A percentile compares a stretch with the other conserved stretches of the same genome.
phyloP scores from a whole-genome alignment of 2,797 vertebrate genomes.

The Poeciliopsis infans region DNA sequence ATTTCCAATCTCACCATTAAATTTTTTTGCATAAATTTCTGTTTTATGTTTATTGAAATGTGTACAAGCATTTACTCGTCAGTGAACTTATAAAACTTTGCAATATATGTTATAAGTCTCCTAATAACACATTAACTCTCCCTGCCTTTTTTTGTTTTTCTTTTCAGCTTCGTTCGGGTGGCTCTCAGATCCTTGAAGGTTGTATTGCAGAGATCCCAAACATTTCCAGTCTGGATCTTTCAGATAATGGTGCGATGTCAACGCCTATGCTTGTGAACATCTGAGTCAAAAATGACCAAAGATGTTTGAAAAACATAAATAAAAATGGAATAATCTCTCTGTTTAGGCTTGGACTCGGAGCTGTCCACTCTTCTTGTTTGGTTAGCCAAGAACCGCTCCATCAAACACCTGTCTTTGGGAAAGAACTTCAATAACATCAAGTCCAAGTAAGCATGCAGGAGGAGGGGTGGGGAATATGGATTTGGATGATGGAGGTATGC shows the following conservation, averaged over 20 bases:
- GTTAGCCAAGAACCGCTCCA: conserved; percentile 97
- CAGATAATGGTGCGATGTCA: conserved; percentile 90
- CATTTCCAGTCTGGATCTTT: conserved; percentile 95
- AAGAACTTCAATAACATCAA: conserved; percentile 99
- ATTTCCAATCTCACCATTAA: neutral
- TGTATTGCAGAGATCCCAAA: conserved; percentile 98
- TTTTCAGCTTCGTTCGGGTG: conserved; percentile 91
- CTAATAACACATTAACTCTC: neutral
- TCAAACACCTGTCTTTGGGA: conserved; percentile 92
- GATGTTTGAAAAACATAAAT: neutral
- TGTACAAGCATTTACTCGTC: neutral
- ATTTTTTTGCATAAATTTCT: neutral
- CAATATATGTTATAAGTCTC: neutral
- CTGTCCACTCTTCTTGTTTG: conserved; percentile 93
- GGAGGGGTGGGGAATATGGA: neutral
- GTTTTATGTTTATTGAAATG: neutral
- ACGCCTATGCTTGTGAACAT: neutral
- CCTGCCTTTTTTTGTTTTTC: neutral
- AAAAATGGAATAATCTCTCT: neutral
- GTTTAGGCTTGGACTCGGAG: conserved; percentile 92
- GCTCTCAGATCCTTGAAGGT: conserved; percentile 96
- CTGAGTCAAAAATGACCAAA: neutral
- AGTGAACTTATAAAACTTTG: neutral
- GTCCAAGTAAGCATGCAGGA: conserved; percentile 86
- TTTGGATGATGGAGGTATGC: too few species aligned